Evolutionary conservation across 2,888 invertebrate genomes (phyloP).

Genomic region (Synergus itoensis): DNA sequence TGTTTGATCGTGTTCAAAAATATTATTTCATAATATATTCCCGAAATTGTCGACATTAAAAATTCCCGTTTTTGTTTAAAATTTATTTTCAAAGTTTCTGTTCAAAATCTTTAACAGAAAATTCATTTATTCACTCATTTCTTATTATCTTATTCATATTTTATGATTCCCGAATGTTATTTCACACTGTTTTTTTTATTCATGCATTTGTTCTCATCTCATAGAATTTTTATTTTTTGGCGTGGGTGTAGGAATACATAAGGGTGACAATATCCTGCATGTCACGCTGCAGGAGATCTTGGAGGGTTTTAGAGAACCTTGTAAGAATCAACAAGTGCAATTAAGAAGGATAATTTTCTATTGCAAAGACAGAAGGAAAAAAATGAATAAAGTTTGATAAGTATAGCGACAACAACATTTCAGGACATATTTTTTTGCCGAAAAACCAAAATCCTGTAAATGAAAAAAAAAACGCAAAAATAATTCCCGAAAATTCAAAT

Average conservation of each 20-base stretch:
- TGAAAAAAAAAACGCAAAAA: no score
- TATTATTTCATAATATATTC: not conserved
- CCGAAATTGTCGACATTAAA: no score
- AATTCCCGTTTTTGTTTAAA: no score
- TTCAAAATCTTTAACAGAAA: no score
- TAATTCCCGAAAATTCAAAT: no score
- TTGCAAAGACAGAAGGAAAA: not conserved
- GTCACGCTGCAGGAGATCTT: conserved; percentile 55
- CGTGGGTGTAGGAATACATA: conserved; percentile 53
- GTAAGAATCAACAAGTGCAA: not conserved
- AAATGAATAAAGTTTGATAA: not conserved
- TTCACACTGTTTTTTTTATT: conserved; percentile 20
- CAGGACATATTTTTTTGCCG: no score
- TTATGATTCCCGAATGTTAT: conserved; percentile 50
- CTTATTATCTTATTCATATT: conserved; percentile 48
- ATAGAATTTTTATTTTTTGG: conserved; percentile 13
- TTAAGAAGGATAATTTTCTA: not conserved
- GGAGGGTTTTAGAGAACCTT: conserved; percentile 11
- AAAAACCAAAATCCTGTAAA: no score
- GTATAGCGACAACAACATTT: not conserved
- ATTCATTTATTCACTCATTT: not conserved
- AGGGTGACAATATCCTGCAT: conserved; percentile 53
- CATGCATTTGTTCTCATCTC: conserved; percentile 45
- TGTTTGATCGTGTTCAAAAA: not conserved
- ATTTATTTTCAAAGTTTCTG: no score